phyloP scores from a whole-genome alignment of 1,140 invertebrate genomes.

The Lepidurus arcticus region DNA sequence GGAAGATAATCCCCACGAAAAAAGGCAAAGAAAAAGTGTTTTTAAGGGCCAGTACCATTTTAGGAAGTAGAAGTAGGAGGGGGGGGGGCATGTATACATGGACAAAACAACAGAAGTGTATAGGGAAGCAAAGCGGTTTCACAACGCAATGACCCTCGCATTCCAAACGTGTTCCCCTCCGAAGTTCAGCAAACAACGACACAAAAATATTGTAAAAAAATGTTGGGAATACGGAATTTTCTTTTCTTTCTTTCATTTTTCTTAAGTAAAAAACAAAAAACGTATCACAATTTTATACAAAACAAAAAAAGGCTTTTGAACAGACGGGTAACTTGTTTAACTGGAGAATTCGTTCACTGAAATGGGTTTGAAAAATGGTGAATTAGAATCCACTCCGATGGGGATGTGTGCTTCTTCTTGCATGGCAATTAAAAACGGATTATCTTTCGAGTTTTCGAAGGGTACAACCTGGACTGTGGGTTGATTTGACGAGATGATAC shows the following conservation, averaged over 20 bases:
- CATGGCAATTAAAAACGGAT: constrained; percentile 24
- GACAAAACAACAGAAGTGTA: not conserved
- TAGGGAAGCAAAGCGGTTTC: not conserved
- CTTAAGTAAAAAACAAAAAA: not conserved
- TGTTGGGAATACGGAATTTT: not conserved
- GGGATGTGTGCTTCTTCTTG: constrained; percentile 19
- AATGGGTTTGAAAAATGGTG: constrained; percentile 9
- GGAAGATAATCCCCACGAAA: not conserved
- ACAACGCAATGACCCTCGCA: not conserved
- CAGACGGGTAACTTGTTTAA: not conserved
- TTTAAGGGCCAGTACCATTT: not conserved
- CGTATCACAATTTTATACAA: constrained; percentile 1
- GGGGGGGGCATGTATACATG: not conserved
- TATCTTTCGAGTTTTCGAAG: constrained; percentile 29
- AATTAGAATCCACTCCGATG: not conserved
- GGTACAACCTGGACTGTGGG: not conserved
- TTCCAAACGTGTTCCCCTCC: not conserved
- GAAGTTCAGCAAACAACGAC: not conserved
- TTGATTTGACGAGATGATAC: constrained; percentile 10
- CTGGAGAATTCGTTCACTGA: constrained; percentile 2
- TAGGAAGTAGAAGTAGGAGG: not conserved
- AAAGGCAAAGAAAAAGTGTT: not conserved
- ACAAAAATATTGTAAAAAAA: not conserved
- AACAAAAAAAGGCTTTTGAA: not conserved
- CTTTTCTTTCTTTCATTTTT: no score